Evolutionary conservation across 2,888 invertebrate species (phyloP).

Genomic region (Eristalis pertinax): DNA sequence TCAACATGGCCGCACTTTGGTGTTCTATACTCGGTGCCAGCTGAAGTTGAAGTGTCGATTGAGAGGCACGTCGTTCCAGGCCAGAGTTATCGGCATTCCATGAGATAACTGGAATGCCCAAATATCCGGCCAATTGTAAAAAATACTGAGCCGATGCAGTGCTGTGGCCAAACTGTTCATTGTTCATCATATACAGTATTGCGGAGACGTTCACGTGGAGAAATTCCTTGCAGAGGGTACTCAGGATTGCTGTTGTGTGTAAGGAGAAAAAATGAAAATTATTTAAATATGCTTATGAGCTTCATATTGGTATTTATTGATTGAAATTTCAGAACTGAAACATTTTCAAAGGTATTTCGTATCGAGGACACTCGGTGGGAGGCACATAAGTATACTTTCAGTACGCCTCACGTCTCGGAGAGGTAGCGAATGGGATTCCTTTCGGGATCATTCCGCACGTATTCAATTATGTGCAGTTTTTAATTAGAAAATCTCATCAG

Average conservation of each 20-base stretch:
- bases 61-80: slow-evolving; percentile 89
- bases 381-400: background rate
- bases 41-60: slow-evolving; percentile 94
- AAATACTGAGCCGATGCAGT: slow-evolving; percentile 97
- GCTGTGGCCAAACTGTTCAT: slow-evolving; percentile 95
- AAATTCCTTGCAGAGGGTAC: slow-evolving; percentile 94
- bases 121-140: slow-evolving; percentile 94
- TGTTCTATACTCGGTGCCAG: slow-evolving; percentile 98
- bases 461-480: background rate
- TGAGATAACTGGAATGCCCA: slow-evolving; percentile 97
- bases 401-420: background rate
- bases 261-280: background rate
- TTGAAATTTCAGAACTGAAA: background rate
- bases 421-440: background rate
- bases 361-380: background rate
- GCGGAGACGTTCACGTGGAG: slow-evolving; percentile 94
- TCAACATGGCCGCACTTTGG: slow-evolving; percentile 96
- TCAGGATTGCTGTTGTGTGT: slow-evolving; percentile 87
- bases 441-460: background rate
- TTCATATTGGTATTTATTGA: background rate
- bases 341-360: background rate
- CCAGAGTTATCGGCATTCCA: slow-evolving; percentile 99
- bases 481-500: background rate
- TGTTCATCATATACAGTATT: slow-evolving; percentile 96
- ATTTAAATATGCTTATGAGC: background rate